Conservation (phyloP, 2,888 invertebrate genomes). For the Temnothorax unifasciatus region DNA sequence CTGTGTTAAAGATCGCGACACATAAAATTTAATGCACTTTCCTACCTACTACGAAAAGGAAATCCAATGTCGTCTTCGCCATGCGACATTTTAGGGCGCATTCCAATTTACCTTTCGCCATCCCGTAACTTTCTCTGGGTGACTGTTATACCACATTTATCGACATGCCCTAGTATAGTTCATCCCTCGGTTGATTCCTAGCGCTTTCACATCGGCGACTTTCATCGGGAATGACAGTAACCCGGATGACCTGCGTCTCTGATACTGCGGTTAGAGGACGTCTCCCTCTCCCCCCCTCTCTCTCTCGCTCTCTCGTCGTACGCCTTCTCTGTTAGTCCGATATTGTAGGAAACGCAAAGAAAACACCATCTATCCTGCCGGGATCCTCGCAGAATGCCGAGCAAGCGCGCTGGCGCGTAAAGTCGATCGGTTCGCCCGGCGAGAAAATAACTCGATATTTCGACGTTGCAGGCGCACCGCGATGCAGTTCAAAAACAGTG, state of each 20-base stretch:
- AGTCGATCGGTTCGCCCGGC: slow-evolving; percentile 47
- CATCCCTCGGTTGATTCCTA: slow-evolving; percentile 34
- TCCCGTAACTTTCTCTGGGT: slow-evolving; percentile 19
- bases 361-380: slow-evolving; percentile 47
- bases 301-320: neutral
- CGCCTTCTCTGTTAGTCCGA: slow-evolving; percentile 33
- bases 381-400: slow-evolving; percentile 36
- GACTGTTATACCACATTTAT: slow-evolving; percentile 53
- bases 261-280: slow-evolving; percentile 39
- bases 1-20: slow-evolving; percentile 11
- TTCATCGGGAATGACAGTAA: slow-evolving; percentile 50
- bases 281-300: neutral
- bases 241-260: slow-evolving; percentile 38
- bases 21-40: slow-evolving; percentile 31
- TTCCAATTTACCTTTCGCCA: slow-evolving; percentile 51
- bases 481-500: slow-evolving; percentile 11
- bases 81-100: slow-evolving; percentile 4
- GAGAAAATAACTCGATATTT: slow-evolving; percentile 54
- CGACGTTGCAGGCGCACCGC: neutral
- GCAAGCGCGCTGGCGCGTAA: slow-evolving; percentile 45
- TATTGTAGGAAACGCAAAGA: slow-evolving; percentile 55
- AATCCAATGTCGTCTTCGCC: slow-evolving; percentile 14
- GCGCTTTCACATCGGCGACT: slow-evolving; percentile 36
- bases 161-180: slow-evolving; percentile 27
- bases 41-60: neutral